Percentiles rank a stretch among this genome's conserved stretches.
Evolutionary conservation across 2,113 vertebrate genomes (phyloP).

Genomic region (Pseudorhombus dupliciocellatus): DNA sequence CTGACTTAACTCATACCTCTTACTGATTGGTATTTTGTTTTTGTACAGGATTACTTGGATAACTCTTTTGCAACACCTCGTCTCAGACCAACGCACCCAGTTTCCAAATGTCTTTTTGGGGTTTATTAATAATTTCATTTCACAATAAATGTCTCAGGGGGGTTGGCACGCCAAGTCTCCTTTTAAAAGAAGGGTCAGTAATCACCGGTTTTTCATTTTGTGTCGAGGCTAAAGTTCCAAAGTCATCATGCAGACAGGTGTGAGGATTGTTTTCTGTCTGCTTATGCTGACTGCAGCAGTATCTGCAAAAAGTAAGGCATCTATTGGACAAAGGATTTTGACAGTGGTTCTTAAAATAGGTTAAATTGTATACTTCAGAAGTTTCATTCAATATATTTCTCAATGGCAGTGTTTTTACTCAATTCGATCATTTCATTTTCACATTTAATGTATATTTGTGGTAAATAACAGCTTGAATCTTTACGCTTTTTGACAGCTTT

Average conservation of each 20-base stretch:
- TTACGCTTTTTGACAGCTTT: not conserved
- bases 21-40: not conserved
- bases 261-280: not conserved
- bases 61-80: not conserved
- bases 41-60: not conserved
- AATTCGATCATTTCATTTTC: no score
- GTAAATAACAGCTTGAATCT: not conserved
- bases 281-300: constrained; percentile 6
- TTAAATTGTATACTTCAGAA: not conserved
- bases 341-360: not conserved
- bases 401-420: no score
- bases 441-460: no score
- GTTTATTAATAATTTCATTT: not conserved
- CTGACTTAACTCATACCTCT: not conserved
- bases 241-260: constrained; percentile 27
- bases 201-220: not conserved
- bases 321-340: not conserved
- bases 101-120: constrained; percentile 11
- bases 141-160: not conserved
- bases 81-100: not conserved
- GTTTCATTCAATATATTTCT: not conserved
- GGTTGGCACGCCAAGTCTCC: not conserved
- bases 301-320: constrained; percentile 16
- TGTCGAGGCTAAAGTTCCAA: not conserved
- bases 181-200: constrained; percentile 5